These are phyloP conservation scores for Pogonomyrmex californicus DNA, from an alignment of 1,140 invertebrate genomes.

Conservation along the genomic window DNA sequence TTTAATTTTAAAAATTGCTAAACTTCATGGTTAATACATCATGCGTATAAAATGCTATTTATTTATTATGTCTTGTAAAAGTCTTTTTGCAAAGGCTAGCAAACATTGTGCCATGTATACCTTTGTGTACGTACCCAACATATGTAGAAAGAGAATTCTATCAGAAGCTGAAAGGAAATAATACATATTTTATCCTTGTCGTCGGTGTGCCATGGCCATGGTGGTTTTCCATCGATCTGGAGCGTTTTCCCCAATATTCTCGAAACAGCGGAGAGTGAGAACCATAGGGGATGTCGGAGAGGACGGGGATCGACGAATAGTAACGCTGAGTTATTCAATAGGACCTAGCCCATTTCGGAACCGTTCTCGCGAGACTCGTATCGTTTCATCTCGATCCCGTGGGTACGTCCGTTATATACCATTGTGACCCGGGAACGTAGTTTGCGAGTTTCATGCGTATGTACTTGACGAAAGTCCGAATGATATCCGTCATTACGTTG, in stretches of 20 bases:
- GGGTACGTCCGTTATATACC: constrained; percentile 45
- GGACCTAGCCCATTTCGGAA: constrained; percentile 51
- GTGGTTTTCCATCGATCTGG: constrained; percentile 64
- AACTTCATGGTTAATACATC: neutral
- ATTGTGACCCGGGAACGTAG: constrained; percentile 65
- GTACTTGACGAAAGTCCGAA: constrained; percentile 55
- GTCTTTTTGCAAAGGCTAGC: neutral
- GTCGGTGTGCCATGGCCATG: neutral
- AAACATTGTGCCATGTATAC: neutral
- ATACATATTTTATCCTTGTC: constrained; percentile 45
- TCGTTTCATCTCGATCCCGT: constrained; percentile 69
- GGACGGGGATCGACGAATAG: constrained; percentile 52
- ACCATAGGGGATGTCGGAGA: constrained; percentile 14
- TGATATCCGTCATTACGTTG: constrained; percentile 21
- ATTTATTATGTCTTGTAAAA: neutral
- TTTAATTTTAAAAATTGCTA: no score
- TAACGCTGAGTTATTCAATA: constrained; percentile 77
- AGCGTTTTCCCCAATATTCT: constrained; percentile 59
- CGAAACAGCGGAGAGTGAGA: constrained; percentile 64
- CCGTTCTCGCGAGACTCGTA: constrained; percentile 70
- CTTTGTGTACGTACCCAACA: neutral
- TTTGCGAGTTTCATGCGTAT: constrained; percentile 65
- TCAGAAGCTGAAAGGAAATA: constrained; percentile 15
- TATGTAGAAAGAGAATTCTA: constrained; percentile 2
- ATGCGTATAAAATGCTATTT: neutral